phyloP scores from a whole-genome alignment of 1,140 invertebrate species.

The Aphelenchoides fujianensis region DNA sequence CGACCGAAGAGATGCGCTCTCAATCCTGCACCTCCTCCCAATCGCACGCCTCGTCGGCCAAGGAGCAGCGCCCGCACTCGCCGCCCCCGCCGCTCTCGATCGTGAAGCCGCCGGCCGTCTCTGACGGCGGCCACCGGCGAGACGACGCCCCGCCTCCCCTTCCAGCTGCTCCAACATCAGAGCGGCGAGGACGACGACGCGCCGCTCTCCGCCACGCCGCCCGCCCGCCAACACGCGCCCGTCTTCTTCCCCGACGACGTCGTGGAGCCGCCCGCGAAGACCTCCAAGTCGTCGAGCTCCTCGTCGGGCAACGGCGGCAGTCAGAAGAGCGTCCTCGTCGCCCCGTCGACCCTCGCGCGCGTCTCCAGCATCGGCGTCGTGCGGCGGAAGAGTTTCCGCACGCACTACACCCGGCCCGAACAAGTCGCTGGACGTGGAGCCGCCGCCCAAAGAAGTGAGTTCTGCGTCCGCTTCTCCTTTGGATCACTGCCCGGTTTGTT shows the following conservation, averaged over 20 bases:
- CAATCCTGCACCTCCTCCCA: conserved; percentile 9
- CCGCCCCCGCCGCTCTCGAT: background rate
- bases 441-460: conserved; percentile 62
- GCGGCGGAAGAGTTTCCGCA: conserved; percentile 41
- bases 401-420: conserved; percentile 47
- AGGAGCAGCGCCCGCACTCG: conserved; percentile 20
- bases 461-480: background rate
- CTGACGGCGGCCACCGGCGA: background rate
- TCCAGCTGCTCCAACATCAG: conserved; percentile 28
- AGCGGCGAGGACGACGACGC: conserved; percentile 15
- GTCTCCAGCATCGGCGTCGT: conserved; percentile 36
- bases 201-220: conserved; percentile 4
- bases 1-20: conserved; percentile 25
- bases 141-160: conserved; percentile 23
- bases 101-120: background rate
- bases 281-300: conserved; percentile 16
- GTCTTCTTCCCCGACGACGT: conserved; percentile 20
- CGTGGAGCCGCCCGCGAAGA: conserved; percentile 33
- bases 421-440: conserved; percentile 64
- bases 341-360: background rate
- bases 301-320: conserved; percentile 8
- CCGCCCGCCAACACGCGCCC: conserved; percentile 15
- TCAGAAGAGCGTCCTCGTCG: background rate
- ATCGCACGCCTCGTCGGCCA: conserved; percentile 4
- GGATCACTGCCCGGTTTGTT: background rate